Evolutionary conservation across 2,888 invertebrate genomes (phyloP).

Genomic region (Lathronympha strigana): DNA sequence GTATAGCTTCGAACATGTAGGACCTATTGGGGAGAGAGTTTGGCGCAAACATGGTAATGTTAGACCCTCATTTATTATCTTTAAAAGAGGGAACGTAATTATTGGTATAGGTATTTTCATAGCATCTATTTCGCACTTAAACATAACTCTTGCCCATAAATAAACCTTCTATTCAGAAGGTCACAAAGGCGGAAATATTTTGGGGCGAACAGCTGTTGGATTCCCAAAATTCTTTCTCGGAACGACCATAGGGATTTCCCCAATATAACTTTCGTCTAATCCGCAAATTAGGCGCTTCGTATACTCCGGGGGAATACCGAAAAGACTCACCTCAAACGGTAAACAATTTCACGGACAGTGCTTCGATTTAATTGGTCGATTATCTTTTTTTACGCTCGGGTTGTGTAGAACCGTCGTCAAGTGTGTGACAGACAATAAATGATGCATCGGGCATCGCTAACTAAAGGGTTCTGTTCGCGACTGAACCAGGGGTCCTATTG

Average conservation of each 20-base stretch:
- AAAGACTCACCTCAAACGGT: constrained; percentile 69
- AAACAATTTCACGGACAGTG: constrained; percentile 80
- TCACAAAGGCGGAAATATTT: constrained; percentile 32
- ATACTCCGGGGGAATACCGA: constrained; percentile 40
- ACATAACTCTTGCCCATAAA: constrained; percentile 7
- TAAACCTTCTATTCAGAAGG: constrained; percentile 21
- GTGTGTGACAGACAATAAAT: constrained; percentile 75
- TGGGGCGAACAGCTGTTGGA: constrained; percentile 26
- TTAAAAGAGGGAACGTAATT: not conserved
- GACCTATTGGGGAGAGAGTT: not conserved
- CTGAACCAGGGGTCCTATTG: constrained; percentile 46
- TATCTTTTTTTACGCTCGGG: constrained; percentile 73
- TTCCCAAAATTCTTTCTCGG: constrained; percentile 33
- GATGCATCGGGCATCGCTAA: constrained; percentile 63
- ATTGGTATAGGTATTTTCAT: not conserved
- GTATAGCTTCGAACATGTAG: not conserved
- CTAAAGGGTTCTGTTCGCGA: constrained; percentile 42
- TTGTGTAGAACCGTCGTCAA: constrained; percentile 72
- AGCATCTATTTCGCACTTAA: not conserved
- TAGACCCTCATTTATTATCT: constrained; percentile 6
- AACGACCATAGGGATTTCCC: constrained; percentile 29
- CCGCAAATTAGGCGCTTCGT: constrained; percentile 42
- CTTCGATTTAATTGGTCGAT: constrained; percentile 79
- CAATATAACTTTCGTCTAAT: constrained; percentile 43
- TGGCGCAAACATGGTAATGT: not conserved